Evolutionary conservation across 2,113 vertebrate genomes (phyloP), one percentile per base, ranked within the genome.

Genomic region (cat (Felis catus)): DNA sequence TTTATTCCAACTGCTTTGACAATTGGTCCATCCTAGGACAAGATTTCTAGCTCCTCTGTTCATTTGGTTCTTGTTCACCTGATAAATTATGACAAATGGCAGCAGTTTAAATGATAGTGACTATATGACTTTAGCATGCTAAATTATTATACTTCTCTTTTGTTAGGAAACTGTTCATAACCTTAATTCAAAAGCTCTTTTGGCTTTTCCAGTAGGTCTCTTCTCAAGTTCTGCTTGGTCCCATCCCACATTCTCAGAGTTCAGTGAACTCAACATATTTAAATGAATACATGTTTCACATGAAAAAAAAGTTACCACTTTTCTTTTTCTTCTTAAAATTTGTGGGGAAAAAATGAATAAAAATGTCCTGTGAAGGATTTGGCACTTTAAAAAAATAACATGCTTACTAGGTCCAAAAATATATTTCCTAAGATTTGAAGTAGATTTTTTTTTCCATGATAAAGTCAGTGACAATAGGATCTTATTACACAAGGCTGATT

Each of bases 401-500:
- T 58, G n/a, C 19, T 95, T 82, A 76, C 4, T 89, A 27, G 14
- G 90, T 90, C 25, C 25, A 61, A 95, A 95, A 96, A 78, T 95
- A 78, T 36, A 70, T 89, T 94, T 97, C 93, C 23, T 92, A 84
- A 76, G 29, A 83, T 95, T 94, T 85, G 39, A 95, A 16, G 15
- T 86, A 66, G 39, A 55, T 51, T 95, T 53, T 86, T 41, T 96
- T 80, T 45, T 82, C 65, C 21, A 61, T 41, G 23, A 71, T 96
- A 97, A 97, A 98, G 65, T 96, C 93, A 98, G 73, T 92, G 97
- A 95, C 91, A 97, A 97, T 95, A 94, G 70, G 94, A 96, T 91
- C 45, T 63, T 81, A 61, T 65, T 96, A 45, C 51, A 89, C 8
- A 86, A 71, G 68, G 9, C 70, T 73, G 78, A 73, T 61, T 95